Conservation (phyloP, 1,140 invertebrate species). For the Centruroides vittatus region DNA sequence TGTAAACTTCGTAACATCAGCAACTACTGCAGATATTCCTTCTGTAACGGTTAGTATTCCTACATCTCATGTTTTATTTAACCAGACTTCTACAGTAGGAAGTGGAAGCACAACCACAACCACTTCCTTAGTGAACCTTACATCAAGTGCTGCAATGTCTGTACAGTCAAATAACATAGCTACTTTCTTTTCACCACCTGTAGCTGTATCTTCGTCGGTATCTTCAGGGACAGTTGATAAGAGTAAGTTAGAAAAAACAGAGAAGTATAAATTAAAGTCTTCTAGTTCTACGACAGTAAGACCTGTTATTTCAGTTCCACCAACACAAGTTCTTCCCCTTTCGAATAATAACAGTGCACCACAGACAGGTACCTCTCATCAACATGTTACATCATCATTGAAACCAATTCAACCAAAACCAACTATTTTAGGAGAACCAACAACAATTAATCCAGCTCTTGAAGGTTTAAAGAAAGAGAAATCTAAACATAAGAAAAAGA, state of each 20-base stretch:
- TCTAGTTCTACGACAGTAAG: constrained; percentile 1
- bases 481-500: constrained; percentile 32
- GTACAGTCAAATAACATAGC: too few species aligned
- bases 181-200: not conserved
- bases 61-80: constrained; percentile 12
- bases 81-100: constrained; percentile 5
- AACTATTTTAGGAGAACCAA: constrained; percentile 27
- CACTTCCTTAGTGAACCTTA: not conserved
- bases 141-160: too few species aligned
- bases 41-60: constrained; percentile 11
- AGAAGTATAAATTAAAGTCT: constrained; percentile 20
- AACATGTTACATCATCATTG: constrained; percentile 13
- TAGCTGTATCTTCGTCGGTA: constrained; percentile 3
- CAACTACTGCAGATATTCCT: constrained; percentile 1
- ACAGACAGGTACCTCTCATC: constrained; percentile 17
- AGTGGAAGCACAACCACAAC: not conserved
- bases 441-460: constrained; percentile 24
- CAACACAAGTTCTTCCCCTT: constrained; percentile 19
- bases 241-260: constrained; percentile 15
- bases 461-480: constrained; percentile 28
- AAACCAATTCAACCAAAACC: constrained; percentile 34
- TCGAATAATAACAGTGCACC: constrained; percentile 15
- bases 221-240: constrained; percentile 9
- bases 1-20: too few species aligned
- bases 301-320: constrained; percentile 23